Percentiles rank a stretch among this genome's conserved stretches.
Conservation (phyloP, 1,140 invertebrate species). For the Helicoverpa armigera region DNA sequence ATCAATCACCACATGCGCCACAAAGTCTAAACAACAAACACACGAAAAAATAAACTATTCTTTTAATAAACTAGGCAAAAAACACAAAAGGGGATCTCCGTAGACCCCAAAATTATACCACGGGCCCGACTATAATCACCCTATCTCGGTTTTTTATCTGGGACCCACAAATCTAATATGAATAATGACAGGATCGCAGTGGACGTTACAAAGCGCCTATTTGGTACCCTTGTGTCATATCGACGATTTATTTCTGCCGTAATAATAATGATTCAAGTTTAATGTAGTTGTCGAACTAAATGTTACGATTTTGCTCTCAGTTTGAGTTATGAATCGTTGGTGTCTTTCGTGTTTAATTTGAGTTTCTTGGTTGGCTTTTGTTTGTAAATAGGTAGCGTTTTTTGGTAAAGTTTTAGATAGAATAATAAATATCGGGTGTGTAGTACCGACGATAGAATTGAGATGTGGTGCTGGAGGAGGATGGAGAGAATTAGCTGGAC, state of each 20-base stretch:
- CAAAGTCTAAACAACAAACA: slow-evolving; percentile 52
- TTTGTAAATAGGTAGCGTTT: too few relatives aligned
- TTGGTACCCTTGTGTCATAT: slow-evolving; percentile 68
- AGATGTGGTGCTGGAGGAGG: too few relatives aligned
- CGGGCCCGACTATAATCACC: slow-evolving; percentile 72
- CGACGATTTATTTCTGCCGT: slow-evolving; percentile 54
- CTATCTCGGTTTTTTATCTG: slow-evolving; percentile 74
- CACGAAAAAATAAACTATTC: slow-evolving; percentile 62
- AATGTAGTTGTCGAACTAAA: slow-evolving; percentile 26
- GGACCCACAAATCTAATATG: slow-evolving; percentile 46
- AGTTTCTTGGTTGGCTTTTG: not conserved
- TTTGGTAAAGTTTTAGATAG: not conserved
- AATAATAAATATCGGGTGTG: too few relatives aligned
- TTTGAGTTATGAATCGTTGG: not conserved
- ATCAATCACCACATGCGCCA: slow-evolving; percentile 39
- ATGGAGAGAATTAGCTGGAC: too few relatives aligned
- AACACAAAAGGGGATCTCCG: slow-evolving; percentile 65
- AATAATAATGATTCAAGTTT: slow-evolving; percentile 38
- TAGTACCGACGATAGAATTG: too few relatives aligned
- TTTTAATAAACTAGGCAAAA: slow-evolving; percentile 50
- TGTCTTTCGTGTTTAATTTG: not conserved
- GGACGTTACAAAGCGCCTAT: slow-evolving; percentile 65
- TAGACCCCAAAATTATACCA: slow-evolving; percentile 76
- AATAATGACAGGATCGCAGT: slow-evolving; percentile 62
- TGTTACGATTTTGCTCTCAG: not conserved